Evolutionary conservation across 1,140 invertebrate species (phyloP), one percentile per base, ranked within the genome.

Genomic region (Berghia stephanieae): DNA sequence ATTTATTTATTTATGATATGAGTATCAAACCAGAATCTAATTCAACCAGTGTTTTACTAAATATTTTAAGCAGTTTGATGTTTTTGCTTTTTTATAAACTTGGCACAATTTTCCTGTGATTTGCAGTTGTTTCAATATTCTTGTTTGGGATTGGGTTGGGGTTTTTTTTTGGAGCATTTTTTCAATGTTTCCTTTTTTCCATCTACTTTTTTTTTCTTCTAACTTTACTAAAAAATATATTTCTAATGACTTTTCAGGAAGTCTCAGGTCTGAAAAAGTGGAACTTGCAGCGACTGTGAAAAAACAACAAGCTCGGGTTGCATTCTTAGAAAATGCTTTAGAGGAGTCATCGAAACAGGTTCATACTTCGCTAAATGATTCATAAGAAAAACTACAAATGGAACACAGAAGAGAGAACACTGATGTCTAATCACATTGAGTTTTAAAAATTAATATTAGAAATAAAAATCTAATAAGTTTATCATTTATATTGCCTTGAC

Each of bases 271-370:
- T 55, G 88, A 89, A 73, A 89, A 89, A 70, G 83, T 88, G 6
- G 87, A 88, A 43, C 72, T 88, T 34, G 83, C 83, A 40, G 87
- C 87, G 2, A 83, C 84, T 66, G 79, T 84, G 34, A 86, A 87
- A 78, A 89, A 89, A 80, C 85, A 86, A 36, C 88, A 89, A 79
- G 85, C 86, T 16, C 80, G 84, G 71, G 78, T 88, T 36, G 74
- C 84, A 8, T 83, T 83, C 49, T 73, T 87, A 27, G 88, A 89
- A 71, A 83, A 74, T 43, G 67, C 77, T 16, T 57, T 83, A 21
- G 84, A 85, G 55, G 81, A 87, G 40, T n/a, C 75, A 10, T 78
- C 77, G 10, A 85, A 85, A 76, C 80, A 86, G 81, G 85, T 84
- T 42, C 40, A 66, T 63, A 38, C n/a, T 72, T 46, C 21, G 31